Percentiles rank a stretch among this genome's conserved stretches.
phyloP scores from a whole-genome alignment of 1,140 invertebrate genomes.

The Sesamia nonagrioides region DNA sequence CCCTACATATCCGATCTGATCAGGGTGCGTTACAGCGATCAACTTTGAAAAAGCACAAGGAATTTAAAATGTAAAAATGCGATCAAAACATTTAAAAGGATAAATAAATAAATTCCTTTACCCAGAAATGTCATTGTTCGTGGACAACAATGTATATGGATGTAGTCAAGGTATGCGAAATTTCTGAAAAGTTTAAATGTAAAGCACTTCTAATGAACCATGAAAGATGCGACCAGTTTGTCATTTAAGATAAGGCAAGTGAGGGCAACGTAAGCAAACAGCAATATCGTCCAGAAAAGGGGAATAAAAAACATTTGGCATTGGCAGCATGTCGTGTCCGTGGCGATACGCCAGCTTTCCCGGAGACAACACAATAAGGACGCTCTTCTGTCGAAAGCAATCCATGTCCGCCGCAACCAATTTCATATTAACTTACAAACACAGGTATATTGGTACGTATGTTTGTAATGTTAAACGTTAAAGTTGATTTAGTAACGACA shows the following conservation, averaged over 20 bases:
- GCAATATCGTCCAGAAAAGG: slow-evolving; percentile 71
- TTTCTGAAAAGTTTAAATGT: background rate
- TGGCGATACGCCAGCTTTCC: slow-evolving; percentile 73
- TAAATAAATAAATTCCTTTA: too few relatives aligned
- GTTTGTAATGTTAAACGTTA: slow-evolving; percentile 14
- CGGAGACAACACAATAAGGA: slow-evolving; percentile 81
- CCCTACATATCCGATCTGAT: too few relatives aligned
- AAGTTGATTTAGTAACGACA: background rate
- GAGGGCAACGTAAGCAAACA: slow-evolving; percentile 68
- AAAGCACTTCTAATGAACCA: background rate
- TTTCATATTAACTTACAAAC: slow-evolving; percentile 69
- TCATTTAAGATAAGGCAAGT: slow-evolving; percentile 47
- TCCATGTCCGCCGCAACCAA: slow-evolving; percentile 77
- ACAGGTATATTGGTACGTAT: slow-evolving; percentile 42
- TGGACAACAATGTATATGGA: too few relatives aligned
- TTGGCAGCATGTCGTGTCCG: slow-evolving; percentile 59
- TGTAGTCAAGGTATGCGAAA: background rate
- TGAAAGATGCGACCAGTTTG: slow-evolving; percentile 23
- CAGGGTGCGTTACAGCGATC: too few relatives aligned
- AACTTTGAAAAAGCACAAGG: too few relatives aligned
- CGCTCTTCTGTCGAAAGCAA: slow-evolving; percentile 77
- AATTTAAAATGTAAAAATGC: too few relatives aligned
- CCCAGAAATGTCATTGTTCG: too few relatives aligned
- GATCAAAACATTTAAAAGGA: too few relatives aligned
- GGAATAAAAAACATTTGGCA: slow-evolving; percentile 75